Conservation (phyloP, 2,797 vertebrate genomes). For the Phataginus tetradactyla region DNA sequence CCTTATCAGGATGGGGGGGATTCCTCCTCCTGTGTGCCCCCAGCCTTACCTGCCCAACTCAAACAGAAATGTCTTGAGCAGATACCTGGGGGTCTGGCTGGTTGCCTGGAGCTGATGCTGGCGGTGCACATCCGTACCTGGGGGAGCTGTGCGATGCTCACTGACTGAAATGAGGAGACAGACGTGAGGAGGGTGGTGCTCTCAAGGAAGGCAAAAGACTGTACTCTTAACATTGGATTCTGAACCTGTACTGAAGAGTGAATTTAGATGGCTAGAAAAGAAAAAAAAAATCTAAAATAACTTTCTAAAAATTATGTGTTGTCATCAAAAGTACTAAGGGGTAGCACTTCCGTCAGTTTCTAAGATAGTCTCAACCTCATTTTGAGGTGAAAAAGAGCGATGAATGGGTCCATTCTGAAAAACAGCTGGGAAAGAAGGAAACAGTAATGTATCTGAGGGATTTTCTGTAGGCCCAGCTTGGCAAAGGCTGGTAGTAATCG, state of each 20-base stretch:
- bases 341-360: not conserved
- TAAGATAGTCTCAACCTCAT: constrained; percentile 19
- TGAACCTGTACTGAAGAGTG: not conserved
- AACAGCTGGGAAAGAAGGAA: not conserved
- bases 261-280: not conserved
- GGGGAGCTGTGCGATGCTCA: not conserved
- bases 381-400: constrained; percentile 45
- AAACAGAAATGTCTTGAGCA: not conserved
- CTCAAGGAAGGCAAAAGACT: constrained; percentile 15
- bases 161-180: accelerated
- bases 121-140: accelerated
- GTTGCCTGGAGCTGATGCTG: not conserved
- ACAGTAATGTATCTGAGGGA: not conserved
- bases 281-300: constrained; percentile 4
- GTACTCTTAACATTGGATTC: not conserved
- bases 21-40: not conserved
- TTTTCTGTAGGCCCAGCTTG: constrained; percentile 8
- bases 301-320: constrained; percentile 46
- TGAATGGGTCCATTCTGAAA: not conserved
- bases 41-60: not conserved
- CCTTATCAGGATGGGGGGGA: not conserved
- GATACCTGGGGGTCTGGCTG: not conserved
- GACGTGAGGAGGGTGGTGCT: not conserved
- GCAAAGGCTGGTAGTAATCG: not conserved
- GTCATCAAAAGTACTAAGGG: constrained; percentile 31